Evolutionary conservation across 2,797 vertebrate genomes (phyloP), one percentile per base, ranked within the genome.

Genomic region (Odontamblyopus rebecca): DNA sequence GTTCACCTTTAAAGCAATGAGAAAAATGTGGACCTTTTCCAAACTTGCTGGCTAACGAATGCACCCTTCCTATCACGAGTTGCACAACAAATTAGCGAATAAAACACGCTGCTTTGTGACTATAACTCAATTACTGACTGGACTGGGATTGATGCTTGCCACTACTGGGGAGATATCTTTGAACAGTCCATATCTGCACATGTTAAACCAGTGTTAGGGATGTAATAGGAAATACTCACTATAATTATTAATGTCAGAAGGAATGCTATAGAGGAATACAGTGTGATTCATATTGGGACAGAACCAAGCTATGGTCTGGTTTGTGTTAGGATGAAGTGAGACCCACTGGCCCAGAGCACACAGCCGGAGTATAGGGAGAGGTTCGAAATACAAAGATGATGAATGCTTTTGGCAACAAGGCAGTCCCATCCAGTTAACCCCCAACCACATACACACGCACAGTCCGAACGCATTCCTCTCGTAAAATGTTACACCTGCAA

Each of bases 341-440:
- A 75, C 70, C 73, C 71, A 57, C 74, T 86, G 86, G 82, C 85
- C 63, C 77, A 82, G 79, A 82, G 82, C 72, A 83, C 61, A 38
- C 50, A 63, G 81, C 75, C 82, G 76, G 81, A 85, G 84, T 70
- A 72, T 74, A 87, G 86, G 88, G 87, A 84, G 86, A 77, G 86
- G 85, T 85, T 79, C 79, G 73, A 82, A 89, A 82, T 80, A 81
- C 71, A 79, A 51, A 70, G 80, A 78, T 85, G 82, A 92, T 85
- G 82, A 92, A 88, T 70, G 64, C 80, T 89, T 80, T 38, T 91
- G 88, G 91, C 85, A 88, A 67, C 70, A 18, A 9, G 32, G 68
- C 72, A 59, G 67, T 79, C 74, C 83, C 86, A 59, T 32, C 0
- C 69, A 79, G 81, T 41, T 26, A 7, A 75, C 74, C 61, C 61